Evolutionary conservation across 2,797 vertebrate species (phyloP).

Genomic region (Lates japonicus): DNA sequence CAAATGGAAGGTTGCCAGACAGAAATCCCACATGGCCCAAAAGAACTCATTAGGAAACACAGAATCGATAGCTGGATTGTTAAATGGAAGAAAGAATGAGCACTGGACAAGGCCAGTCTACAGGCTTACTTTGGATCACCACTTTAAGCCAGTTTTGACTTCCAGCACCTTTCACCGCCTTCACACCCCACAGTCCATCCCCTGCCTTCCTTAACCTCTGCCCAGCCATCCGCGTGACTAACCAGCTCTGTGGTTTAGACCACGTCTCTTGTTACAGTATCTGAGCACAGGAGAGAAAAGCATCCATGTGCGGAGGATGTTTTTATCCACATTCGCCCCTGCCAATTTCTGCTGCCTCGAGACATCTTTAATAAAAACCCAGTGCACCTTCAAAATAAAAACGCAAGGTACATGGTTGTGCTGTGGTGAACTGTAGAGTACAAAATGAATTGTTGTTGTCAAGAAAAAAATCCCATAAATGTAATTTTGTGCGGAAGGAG

Average conservation of each 20-base stretch:
- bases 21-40: constrained; percentile 71
- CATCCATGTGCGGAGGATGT: constrained; percentile 67
- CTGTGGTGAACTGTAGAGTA: constrained; percentile 25
- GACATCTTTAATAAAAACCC: constrained; percentile 49
- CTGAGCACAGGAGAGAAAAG: constrained; percentile 63
- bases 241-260: constrained; percentile 50
- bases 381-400: constrained; percentile 51
- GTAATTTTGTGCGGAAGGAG: background rate
- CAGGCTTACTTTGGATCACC: constrained; percentile 63
- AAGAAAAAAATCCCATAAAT: constrained; percentile 22
- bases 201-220: constrained; percentile 30
- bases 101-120: constrained; percentile 56
- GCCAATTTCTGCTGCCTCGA: constrained; percentile 54
- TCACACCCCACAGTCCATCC: constrained; percentile 43
- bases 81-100: constrained; percentile 60
- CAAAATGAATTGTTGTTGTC: constrained; percentile 53
- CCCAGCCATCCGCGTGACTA: constrained; percentile 60
- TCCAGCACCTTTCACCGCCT: constrained; percentile 61
- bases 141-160: constrained; percentile 68
- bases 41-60: constrained; percentile 78
- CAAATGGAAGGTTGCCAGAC: constrained; percentile 63
- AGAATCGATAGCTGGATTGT: constrained; percentile 72
- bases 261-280: constrained; percentile 62
- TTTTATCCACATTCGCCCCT: constrained; percentile 60
- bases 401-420: constrained; percentile 20